Base-by-base conservation (phyloP, 2,888 invertebrate genomes). In the Tuta absoluta region DNA sequence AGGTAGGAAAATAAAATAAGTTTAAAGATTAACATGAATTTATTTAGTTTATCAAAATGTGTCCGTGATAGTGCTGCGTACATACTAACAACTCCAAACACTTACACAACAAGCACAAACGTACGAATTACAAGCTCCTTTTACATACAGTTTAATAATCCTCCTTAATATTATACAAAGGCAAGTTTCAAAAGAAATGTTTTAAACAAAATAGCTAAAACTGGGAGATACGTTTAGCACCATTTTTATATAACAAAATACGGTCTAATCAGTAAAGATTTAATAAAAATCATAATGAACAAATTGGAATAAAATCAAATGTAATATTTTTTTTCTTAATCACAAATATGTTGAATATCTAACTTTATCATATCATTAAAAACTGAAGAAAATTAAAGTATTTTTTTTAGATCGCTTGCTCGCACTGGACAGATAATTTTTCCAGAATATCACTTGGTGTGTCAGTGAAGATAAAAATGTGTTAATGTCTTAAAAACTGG, bases 11-110 rank as follows among this genome's bases (percentile, higher is more conserved):
- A 8, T 33, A 10, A 33, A 33, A 33, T 33, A 33, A 33, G 33
- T 3, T 37, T 0, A 14, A 58, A 79, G 86, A 89, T 86, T 88
- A 89, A 90, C 88, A 89, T 90, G 85, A 82, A 84, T 90, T 90
- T 91, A 89, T 89, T 91, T 82, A 84, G 80, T 85, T 87, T 83
- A 87, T 85, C 84, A 88, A 86, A 67, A 85, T 84, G 84, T 87
- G 86, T 85, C 81, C 79, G 87, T 90, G 88, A 87, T 78, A 80
- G 90, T 90, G 89, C 87, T 77, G 76, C 79, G 76, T 84, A 85
- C 76, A 81, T 84, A 84, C 86, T 87, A 86, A 84, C 83, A 86
- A 84, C 75, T 84, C 78, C 76, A 80, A 80, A 84, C 78, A 33
- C 76, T 57, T 68, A 68, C 78, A 81, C 79, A 80, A 80, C 76